These are phyloP conservation scores for Hecatera dysodea DNA, from an alignment of 2,888 invertebrate genomes.

Conservation along the genomic window DNA sequence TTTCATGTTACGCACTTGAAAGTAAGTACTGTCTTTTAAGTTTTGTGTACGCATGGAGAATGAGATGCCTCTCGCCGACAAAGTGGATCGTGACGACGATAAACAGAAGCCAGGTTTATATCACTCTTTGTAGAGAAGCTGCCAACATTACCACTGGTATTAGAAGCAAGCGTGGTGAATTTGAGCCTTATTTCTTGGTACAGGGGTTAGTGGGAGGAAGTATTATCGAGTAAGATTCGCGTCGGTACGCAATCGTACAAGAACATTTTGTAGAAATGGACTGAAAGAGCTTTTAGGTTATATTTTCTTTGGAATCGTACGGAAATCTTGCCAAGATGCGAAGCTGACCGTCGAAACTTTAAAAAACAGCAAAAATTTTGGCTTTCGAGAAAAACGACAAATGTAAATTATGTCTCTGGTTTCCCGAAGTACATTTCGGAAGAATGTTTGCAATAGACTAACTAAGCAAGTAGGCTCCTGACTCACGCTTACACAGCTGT, in stretches of 20 bases:
- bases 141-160: conserved; percentile 12
- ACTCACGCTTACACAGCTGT: conserved; percentile 61
- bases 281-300: not conserved
- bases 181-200: conserved; percentile 14
- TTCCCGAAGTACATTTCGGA: conserved; percentile 44
- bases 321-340: conserved; percentile 9
- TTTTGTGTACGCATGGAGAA: conserved; percentile 48
- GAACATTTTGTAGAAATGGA: not conserved
- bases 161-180: conserved; percentile 11
- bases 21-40: conserved; percentile 59
- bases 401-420: conserved; percentile 13
- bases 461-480: conserved; percentile 37
- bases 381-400: conserved; percentile 28
- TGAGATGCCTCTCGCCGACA: conserved; percentile 41
- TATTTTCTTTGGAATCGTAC: not conserved
- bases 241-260: not conserved
- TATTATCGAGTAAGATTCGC: conserved; percentile 1
- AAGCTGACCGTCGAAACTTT: conserved; percentile 12
- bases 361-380: conserved; percentile 11
- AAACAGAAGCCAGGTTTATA: conserved; percentile 57
- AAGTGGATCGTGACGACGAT: conserved; percentile 59
- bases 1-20: conserved; percentile 65
- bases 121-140: conserved; percentile 26
- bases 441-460: conserved; percentile 46
- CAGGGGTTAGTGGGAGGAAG: not conserved